Percentiles rank a stretch among this genome's conserved stretches.
These are phyloP conservation scores for Himalopsyche japonica DNA, from an alignment of 2,888 invertebrate species.

Conservation along the genomic window DNA sequence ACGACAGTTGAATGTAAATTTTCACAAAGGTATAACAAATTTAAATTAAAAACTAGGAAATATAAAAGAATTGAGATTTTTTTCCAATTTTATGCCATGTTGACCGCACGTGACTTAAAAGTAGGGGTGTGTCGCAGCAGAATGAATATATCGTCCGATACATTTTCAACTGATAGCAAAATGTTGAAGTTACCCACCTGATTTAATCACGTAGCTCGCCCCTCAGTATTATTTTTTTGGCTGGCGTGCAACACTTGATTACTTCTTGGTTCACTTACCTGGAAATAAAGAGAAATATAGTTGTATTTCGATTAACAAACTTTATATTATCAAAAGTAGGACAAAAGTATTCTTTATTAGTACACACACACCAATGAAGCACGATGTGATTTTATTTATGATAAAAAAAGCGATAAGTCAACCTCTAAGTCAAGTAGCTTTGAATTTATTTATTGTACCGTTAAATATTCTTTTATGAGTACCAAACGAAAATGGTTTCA, in stretches of 20 bases:
- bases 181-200: conserved; percentile 15
- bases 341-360: neutral
- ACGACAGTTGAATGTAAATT: no score
- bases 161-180: conserved; percentile 16
- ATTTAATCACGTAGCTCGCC: conserved; percentile 15
- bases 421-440: neutral
- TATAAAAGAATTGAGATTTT: neutral
- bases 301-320: conserved; percentile 4
- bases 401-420: neutral
- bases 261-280: conserved; percentile 17
- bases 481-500: no score
- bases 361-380: neutral
- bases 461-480: no score
- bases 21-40: no score
- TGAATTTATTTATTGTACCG: no score
- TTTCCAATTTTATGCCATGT: neutral
- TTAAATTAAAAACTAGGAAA: no score
- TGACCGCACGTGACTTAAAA: neutral
- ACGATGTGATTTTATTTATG: conserved; percentile 9
- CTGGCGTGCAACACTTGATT: conserved; percentile 17
- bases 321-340: conserved; percentile 4
- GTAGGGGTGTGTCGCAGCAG: conserved; percentile 2
- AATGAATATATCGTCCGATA: conserved; percentile 15
- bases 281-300: conserved; percentile 19
- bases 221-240: neutral